Evolutionary conservation across 92 coral and sea anemone species (phyloP).

Genomic region (Epizoanthus fatuus): DNA sequence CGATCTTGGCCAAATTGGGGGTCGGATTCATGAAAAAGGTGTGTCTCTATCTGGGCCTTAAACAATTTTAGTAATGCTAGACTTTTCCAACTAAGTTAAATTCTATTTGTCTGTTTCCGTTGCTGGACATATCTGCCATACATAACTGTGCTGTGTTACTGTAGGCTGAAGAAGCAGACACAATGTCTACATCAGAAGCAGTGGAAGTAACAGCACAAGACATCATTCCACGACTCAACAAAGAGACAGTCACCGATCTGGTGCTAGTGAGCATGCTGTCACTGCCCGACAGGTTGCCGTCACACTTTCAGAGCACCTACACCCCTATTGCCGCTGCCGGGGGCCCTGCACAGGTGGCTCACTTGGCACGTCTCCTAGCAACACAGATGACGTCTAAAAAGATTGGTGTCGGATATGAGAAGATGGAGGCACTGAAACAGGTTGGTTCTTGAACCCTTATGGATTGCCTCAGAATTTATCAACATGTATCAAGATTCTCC

Average conservation of each 20-base stretch:
- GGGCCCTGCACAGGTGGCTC: constrained; percentile 97
- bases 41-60: too few relatives aligned
- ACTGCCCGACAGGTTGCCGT: constrained; percentile 92
- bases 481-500: neutral
- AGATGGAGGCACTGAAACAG: constrained; percentile 93
- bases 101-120: neutral
- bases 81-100: too few relatives aligned
- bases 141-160: neutral
- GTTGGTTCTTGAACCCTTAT: constrained; percentile 27
- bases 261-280: constrained; percentile 97
- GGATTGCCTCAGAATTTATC: too few relatives aligned
- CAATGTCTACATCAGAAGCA: constrained; percentile 96
- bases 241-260: constrained; percentile 92
- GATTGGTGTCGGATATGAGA: constrained; percentile 96
- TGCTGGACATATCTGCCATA: neutral
- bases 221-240: constrained; percentile 87
- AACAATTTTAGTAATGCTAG: too few relatives aligned
- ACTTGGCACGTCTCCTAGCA: constrained; percentile 94
- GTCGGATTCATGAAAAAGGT: too few relatives aligned
- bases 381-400: constrained; percentile 96
- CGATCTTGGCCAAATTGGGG: too few relatives aligned
- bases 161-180: constrained; percentile 90
- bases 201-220: constrained; percentile 97
- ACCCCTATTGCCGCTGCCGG: constrained; percentile 99
- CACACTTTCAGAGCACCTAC: constrained; percentile 96